Base-by-base conservation (phyloP, 1,140 invertebrate genomes). In the Caenorhabditis latens region DNA sequence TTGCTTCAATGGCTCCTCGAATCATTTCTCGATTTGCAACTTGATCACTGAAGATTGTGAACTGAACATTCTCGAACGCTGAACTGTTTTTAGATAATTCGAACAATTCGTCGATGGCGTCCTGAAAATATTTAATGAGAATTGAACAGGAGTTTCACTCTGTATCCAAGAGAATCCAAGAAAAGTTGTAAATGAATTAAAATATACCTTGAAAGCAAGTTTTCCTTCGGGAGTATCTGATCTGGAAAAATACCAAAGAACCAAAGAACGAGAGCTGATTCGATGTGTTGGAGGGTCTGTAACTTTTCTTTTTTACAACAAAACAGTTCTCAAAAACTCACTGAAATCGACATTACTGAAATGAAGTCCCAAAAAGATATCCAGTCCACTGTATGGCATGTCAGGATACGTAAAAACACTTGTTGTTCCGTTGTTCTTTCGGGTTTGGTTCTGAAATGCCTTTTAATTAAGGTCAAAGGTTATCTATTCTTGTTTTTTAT, bases 41-140 rank as follows among this genome's bases (percentile, higher is more conserved):
- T 88, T 90, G 90, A 83, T 91, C 90, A 14, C 89, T 90, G 71
- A 90, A 91, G 24, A 91, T 90, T 40, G 91, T 89, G 71, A 91
- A 91, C 24, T 79, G 46, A 9, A 79, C 71, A 24, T 88, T 84
- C 40, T 91, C 89, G 46, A 88, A 48, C 14, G 89, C 67, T 11
- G 90, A 85, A 21, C 43, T 63, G 43, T 86, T 85, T n/a, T 90
- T 89, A 21, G 88, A 55, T 11, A 82, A 40, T 65, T 90, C 83
- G 83, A 91, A 91, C n/a, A 91, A 84, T 9, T 84, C 83, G 43
- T 89, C 63, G 6, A 90, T 87, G 4, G 79, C 82, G 32, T 90
- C 79, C 58, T 88, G 55, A 16, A 90, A 75, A 75, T 19, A 58
- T 1, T 43, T 1, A 32, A 32, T 32, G 32, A 2, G 2, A 32